Evolutionary conservation across 1,140 invertebrate genomes (phyloP).

Genomic region (Tribolium castaneum): DNA sequence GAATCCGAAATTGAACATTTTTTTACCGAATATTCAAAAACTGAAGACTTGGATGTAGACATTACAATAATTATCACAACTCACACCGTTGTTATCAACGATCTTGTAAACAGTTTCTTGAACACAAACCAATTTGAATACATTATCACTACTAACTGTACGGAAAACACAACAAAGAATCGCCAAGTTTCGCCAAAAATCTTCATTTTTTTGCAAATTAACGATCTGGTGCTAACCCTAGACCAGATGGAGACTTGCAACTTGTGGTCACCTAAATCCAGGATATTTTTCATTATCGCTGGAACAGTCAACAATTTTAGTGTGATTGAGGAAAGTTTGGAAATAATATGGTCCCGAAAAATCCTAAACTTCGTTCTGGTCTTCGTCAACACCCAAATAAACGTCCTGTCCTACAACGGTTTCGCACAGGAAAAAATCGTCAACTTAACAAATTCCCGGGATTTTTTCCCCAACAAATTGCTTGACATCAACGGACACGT

Average conservation of each 20-base stretch:
- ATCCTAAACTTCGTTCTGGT: slow-evolving; percentile 21
- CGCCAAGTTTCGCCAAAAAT: background rate
- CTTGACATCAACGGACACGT: slow-evolving; percentile 6
- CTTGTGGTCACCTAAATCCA: background rate
- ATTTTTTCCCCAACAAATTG: slow-evolving; percentile 15
- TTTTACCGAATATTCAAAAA: background rate
- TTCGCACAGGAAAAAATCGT: background rate
- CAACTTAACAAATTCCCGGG: background rate
- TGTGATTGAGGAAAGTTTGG: background rate
- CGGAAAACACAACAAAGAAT: background rate
- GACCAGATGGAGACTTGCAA: background rate
- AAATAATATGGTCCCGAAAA: background rate
- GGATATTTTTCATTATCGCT: background rate
- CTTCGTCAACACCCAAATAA: background rate
- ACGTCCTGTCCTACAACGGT: background rate
- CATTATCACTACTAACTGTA: background rate
- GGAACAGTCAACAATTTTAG: background rate
- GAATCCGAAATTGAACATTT: background rate
- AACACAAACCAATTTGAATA: background rate
- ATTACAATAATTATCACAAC: background rate
- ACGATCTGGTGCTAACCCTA: background rate
- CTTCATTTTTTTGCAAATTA: background rate
- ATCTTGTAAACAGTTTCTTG: background rate
- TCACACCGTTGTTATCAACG: background rate
- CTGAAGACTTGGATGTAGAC: background rate